Evolutionary conservation across 2,888 invertebrate genomes (phyloP).

Genomic region (Noctua janthe): DNA sequence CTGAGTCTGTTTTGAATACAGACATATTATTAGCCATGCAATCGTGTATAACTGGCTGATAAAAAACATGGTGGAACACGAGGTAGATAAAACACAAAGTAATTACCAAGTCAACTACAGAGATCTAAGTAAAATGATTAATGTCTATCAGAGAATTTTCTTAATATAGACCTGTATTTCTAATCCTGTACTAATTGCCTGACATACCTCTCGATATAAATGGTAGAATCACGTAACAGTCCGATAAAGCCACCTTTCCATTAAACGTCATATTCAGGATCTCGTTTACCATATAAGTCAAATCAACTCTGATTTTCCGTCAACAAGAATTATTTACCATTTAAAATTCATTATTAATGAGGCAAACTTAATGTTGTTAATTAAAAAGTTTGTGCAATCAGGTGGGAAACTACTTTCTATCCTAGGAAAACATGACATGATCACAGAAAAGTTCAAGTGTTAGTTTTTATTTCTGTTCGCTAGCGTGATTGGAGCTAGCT

Average conservation of each 20-base stretch:
- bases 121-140: slow-evolving; percentile 11
- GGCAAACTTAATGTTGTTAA: slow-evolving; percentile 43
- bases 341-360: slow-evolving; percentile 46
- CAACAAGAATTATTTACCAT: slow-evolving; percentile 33
- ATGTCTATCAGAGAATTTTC: slow-evolving; percentile 5
- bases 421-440: slow-evolving; percentile 50
- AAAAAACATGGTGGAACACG: slow-evolving; percentile 26
- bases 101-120: slow-evolving; percentile 7
- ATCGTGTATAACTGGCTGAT: slow-evolving; percentile 24
- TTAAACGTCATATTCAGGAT: slow-evolving; percentile 13
- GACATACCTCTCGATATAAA: slow-evolving; percentile 26
- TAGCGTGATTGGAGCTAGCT: slow-evolving; percentile 42
- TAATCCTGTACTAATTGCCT: slow-evolving; percentile 22
- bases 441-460: slow-evolving; percentile 33
- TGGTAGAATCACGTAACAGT: slow-evolving; percentile 28
- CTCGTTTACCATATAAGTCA: slow-evolving; percentile 41
- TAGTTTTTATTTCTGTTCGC: slow-evolving; percentile 39
- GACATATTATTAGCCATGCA: slow-evolving; percentile 33
- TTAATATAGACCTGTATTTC: slow-evolving; percentile 15
- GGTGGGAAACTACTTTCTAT: slow-evolving; percentile 62
- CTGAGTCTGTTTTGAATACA: slow-evolving; percentile 42
- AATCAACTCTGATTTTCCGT: slow-evolving; percentile 53
- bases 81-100: slow-evolving; percentile 28
- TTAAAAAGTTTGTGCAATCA: slow-evolving; percentile 53
- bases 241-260: slow-evolving; percentile 23